Base-by-base conservation (phyloP, 2,113 vertebrate genomes). In the Crotalus helleri region DNA sequence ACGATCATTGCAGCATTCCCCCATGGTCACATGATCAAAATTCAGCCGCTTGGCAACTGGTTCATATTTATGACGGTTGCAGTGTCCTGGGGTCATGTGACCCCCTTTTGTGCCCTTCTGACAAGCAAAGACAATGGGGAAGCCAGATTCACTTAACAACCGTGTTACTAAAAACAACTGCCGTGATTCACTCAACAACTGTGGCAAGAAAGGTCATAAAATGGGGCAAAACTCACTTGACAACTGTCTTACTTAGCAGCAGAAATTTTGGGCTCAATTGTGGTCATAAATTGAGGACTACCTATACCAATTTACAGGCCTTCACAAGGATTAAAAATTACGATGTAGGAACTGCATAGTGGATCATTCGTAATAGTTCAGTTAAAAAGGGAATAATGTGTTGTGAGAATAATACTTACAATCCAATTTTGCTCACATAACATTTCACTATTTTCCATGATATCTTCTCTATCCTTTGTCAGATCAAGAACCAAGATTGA, bases 371-470 rank as follows among this genome's bases (percentile, higher is more conserved):
- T 12, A 69, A 74, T 74, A 2, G 13, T 39, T 11, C 61, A 57
- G 44, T 74, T 24, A 88, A 55, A 29, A 74, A 39, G 26, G 44
- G 53, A 58, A n/a, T 88, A 26, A 88, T 9, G 26, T 49, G 44
- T 51, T 10, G 4, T 57, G 53, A n/a, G 39, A 89, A 57, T 51
- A 51, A 51, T 74, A 53, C 17, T 17, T 61, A 7, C 0, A 46
- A 89, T 94, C 91, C 90, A 93, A 24, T 81, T 85, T 58, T 87
- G 29, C 29, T 92, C 26, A 91, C 2, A 93, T 93, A 92, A 91
- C 49, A 33, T 93, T 85, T 55, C 93, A 44, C 86, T 93, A 53
- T 81, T 94, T 96, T 90, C 95, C 94, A 93, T 81, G 74, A 81
- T 17, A 46, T 33, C 26, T 91, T 49, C 54, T 91, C 85, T 93